These are phyloP conservation scores for Caenorhabditis wallacei DNA, from an alignment of 2,888 invertebrate species.

Conservation along the genomic window DNA sequence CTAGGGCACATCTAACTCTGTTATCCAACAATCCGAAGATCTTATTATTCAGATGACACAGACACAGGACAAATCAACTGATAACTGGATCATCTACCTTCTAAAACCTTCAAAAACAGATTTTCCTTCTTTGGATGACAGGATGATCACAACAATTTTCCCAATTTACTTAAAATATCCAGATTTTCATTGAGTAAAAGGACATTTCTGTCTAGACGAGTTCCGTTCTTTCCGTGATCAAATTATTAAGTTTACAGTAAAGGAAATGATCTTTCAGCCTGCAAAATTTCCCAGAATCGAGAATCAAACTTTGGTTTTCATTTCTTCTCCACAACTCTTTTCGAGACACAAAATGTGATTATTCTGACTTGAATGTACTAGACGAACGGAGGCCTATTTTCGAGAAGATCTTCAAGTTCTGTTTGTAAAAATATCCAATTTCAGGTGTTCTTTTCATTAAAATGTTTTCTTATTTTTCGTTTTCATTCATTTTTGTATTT, in stretches of 20 bases:
- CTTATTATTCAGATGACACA: too few species aligned
- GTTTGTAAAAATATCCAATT: conserved; percentile 21
- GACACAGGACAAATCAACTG: background rate
- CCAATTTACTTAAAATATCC: background rate
- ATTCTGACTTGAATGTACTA: conserved; percentile 2
- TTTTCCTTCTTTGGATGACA: background rate
- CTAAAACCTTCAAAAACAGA: background rate
- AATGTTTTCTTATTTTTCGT: background rate
- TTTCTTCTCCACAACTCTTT: background rate
- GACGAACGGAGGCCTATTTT: background rate
- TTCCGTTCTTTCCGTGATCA: too few species aligned
- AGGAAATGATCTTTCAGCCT: background rate
- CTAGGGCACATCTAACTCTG: too few species aligned
- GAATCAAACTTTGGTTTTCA: background rate
- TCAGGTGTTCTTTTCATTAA: conserved; percentile 10
- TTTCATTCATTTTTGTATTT: conserved; percentile 4
- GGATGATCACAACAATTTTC: background rate
- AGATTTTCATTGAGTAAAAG: too few species aligned
- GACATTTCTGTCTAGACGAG: too few species aligned
- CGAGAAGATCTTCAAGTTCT: conserved; percentile 11
- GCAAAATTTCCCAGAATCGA: background rate
- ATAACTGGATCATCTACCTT: background rate
- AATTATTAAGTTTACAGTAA: too few species aligned
- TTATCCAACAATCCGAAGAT: too few species aligned
- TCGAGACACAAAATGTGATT: background rate